phyloP scores from a whole-genome alignment of 2,113 vertebrate species.

The Centropus bengalensis region DNA sequence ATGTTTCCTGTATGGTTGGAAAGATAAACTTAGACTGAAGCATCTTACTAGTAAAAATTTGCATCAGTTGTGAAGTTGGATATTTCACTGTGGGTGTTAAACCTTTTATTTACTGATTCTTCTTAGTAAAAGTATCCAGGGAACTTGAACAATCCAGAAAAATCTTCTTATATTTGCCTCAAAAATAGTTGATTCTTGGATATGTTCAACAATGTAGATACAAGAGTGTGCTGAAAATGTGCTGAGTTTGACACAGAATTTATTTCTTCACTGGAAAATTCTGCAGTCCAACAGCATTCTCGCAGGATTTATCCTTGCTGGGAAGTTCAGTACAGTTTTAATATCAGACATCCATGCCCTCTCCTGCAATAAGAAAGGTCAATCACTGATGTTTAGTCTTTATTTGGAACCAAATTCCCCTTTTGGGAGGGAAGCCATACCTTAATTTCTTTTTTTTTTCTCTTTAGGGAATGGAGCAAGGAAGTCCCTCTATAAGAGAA shows the following conservation, averaged over 20 bases:
- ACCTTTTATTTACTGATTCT: neutral
- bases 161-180: neutral
- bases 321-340: neutral
- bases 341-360: neutral
- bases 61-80: neutral
- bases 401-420: neutral
- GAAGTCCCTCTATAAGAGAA: slow-evolving; percentile 50
- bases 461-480: slow-evolving; percentile 35
- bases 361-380: neutral
- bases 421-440: neutral
- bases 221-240: neutral
- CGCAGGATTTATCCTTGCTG: neutral
- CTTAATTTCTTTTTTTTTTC: neutral
- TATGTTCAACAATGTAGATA: neutral
- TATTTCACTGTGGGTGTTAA: neutral
- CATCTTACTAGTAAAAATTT: neutral
- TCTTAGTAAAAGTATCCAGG: neutral
- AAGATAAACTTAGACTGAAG: neutral
- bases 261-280: neutral
- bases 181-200: neutral
- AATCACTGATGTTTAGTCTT: neutral
- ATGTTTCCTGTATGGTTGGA: too few species aligned
- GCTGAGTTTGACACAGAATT: neutral
- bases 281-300: neutral
- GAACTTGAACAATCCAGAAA: neutral